These are phyloP conservation scores for Malacoraja senta DNA, from an alignment of 2,797 vertebrate genomes.

Conservation along the genomic window DNA sequence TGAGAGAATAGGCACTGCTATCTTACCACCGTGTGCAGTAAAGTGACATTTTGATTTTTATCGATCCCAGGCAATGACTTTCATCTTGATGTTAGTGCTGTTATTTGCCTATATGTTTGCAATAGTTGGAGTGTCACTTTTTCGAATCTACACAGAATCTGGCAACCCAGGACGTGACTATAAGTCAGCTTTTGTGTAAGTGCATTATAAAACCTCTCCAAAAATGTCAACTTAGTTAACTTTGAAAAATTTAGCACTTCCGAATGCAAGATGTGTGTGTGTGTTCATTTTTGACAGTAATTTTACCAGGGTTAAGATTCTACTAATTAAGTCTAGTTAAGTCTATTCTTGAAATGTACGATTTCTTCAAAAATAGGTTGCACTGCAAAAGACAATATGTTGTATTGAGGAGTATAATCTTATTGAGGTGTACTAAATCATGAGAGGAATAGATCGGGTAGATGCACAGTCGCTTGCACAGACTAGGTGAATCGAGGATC, in stretches of 20 bases:
- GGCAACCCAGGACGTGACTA: conserved; percentile 44
- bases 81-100: conserved; percentile 52
- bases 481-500: no score
- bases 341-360: background rate
- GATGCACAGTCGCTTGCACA: no score
- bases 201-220: background rate
- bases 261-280: no score
- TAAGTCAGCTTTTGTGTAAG: conserved; percentile 51
- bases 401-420: no score
- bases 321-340: background rate
- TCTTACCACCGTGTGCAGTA: background rate
- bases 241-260: background rate
- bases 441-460: no score
- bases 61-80: conserved; percentile 50
- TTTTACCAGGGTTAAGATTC: background rate
- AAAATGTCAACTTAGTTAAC: background rate
- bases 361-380: background rate
- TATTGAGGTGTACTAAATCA: no score
- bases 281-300: background rate
- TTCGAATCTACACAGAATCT: conserved; percentile 52
- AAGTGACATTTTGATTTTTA: background rate
- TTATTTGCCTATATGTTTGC: conserved; percentile 57
- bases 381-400: background rate
- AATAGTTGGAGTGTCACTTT: conserved; percentile 54
- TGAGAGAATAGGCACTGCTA: background rate